These are phyloP conservation scores for Galeruca laticollis DNA, from an alignment of 2,888 invertebrate species.

Conservation along the genomic window DNA sequence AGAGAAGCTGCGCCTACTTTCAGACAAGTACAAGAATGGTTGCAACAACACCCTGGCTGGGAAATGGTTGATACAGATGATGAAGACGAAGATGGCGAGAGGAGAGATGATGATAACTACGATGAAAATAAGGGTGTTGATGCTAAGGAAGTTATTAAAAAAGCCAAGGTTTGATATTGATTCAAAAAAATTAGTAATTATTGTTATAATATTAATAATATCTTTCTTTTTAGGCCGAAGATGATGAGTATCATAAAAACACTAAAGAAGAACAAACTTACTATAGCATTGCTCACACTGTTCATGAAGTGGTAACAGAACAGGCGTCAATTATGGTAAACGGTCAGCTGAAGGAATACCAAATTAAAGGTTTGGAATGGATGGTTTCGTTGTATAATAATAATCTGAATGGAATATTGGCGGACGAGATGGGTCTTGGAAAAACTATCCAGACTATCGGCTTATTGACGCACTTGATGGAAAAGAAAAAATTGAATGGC, in stretches of 20 bases:
- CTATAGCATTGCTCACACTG: conserved; percentile 98
- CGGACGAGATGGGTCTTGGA: conserved; percentile 99
- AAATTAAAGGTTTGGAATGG: conserved; percentile 98
- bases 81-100: conserved; percentile 75
- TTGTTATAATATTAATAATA: neutral
- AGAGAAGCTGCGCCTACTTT: conserved; percentile 91
- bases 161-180: conserved; percentile 35
- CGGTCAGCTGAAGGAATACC: conserved; percentile 97
- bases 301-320: conserved; percentile 92
- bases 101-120: conserved; percentile 71
- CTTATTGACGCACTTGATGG: conserved; percentile 97
- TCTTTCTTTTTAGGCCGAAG: conserved; percentile 71
- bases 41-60: conserved; percentile 94
- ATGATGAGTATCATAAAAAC: conserved; percentile 91
- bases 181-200: neutral
- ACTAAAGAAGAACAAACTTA: conserved; percentile 92
- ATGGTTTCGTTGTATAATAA: conserved; percentile 98
- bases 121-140: conserved; percentile 66
- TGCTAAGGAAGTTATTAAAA: conserved; percentile 37
- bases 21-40: conserved; percentile 88
- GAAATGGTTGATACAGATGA: conserved; percentile 85
- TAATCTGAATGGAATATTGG: conserved; percentile 97
- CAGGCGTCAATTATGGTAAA: conserved; percentile 95
- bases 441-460: conserved; percentile 99
- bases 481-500: conserved; percentile 97